Evolutionary conservation across 2,113 vertebrate genomes (phyloP).

Genomic region (Motacilla tschutschensis): DNA sequence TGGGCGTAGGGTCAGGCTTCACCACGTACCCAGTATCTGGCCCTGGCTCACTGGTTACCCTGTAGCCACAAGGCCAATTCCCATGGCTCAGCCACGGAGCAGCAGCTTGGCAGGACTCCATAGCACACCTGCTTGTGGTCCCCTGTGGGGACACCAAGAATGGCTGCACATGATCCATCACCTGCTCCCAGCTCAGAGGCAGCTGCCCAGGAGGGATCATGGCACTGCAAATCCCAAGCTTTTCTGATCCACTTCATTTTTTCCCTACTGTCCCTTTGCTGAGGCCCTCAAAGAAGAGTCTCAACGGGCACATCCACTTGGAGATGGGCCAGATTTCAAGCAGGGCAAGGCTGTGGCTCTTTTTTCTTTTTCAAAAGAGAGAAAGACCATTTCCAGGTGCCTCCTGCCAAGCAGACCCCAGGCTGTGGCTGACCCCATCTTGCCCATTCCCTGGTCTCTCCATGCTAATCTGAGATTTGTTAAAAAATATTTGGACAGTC

Average conservation of each 20-base stretch:
- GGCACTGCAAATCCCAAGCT: not conserved
- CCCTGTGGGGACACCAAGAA: not conserved
- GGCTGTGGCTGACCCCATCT: not conserved
- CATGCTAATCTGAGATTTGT: constrained; percentile 19
- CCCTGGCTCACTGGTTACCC: not conserved
- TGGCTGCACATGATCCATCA: not conserved
- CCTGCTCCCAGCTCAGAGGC: not conserved
- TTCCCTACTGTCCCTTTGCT: not conserved
- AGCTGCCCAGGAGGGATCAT: not conserved
- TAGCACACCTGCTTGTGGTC: constrained; percentile 6
- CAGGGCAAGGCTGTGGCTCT: not conserved
- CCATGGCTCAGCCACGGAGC: not conserved
- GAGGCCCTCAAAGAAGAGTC: not conserved
- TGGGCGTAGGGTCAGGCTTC: not conserved
- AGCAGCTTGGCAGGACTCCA: not conserved
- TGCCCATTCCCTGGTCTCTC: not conserved
- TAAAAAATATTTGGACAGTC: constrained; percentile 43
- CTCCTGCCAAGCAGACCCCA: not conserved
- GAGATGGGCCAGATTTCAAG: not conserved
- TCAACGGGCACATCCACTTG: not conserved
- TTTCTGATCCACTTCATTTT: not conserved
- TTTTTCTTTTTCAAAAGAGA: not conserved
- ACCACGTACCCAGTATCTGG: not conserved
- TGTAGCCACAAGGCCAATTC: constrained; percentile 8
- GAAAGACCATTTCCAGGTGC: constrained; percentile 15